Conservation (phyloP, 2,888 invertebrate species). For the Vandiemenella viatica region DNA sequence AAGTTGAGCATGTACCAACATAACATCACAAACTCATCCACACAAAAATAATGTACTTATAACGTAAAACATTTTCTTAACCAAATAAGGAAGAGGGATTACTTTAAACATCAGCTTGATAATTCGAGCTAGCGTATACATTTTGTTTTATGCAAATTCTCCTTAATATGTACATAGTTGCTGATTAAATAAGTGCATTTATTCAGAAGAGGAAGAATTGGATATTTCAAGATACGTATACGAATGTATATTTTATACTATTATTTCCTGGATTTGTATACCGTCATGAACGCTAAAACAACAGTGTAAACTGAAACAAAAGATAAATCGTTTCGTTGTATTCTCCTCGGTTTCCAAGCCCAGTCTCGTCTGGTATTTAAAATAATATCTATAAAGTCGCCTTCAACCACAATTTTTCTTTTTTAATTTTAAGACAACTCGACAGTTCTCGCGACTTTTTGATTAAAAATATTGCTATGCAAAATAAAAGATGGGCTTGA, state of each 20-base stretch:
- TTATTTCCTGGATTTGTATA: neutral
- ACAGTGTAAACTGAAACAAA: neutral
- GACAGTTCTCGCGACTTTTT: too few species aligned
- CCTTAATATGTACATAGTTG: conserved; percentile 17
- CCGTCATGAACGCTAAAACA: too few species aligned
- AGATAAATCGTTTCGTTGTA: conserved; percentile 1
- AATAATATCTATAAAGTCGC: too few species aligned
- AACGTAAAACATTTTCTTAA: neutral
- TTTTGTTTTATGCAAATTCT: conserved; percentile 35
- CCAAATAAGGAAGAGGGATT: neutral
- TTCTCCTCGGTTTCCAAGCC: too few species aligned
- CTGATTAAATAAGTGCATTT: conserved; percentile 9
- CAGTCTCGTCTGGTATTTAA: too few species aligned
- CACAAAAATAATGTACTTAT: neutral
- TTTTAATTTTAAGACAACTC: too few species aligned
- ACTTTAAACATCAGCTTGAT: conserved; percentile 28
- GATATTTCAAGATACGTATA: conserved; percentile 17
- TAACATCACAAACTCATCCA: neutral
- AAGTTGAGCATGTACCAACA: neutral
- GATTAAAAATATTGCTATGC: too few species aligned
- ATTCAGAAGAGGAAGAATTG: conserved; percentile 16
- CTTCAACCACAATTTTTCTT: too few species aligned
- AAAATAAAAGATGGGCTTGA: too few species aligned
- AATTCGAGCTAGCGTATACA: conserved; percentile 62
- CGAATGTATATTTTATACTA: conserved; percentile 11